phyloP scores from a whole-genome alignment of 2,888 invertebrate genomes.

The Tiphia femorata region DNA sequence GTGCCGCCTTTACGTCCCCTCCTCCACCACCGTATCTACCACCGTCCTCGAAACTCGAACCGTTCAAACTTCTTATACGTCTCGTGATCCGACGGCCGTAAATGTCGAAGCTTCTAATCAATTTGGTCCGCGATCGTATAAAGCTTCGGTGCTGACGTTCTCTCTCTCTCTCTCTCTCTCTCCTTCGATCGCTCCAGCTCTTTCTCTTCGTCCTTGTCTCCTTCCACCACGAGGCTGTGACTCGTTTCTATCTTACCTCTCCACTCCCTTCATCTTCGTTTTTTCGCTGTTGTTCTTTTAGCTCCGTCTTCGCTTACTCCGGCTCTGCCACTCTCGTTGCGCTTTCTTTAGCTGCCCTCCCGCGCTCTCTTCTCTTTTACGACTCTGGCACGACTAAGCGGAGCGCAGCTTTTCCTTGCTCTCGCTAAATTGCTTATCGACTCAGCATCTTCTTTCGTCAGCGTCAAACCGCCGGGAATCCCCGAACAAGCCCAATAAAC shows the following conservation, averaged over 20 bases:
- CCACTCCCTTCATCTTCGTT: no score
- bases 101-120: constrained; percentile 41
- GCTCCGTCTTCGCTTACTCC: no score
- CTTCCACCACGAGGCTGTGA: no score
- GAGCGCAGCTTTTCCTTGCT: constrained; percentile 12
- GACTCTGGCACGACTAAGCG: not conserved
- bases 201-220: constrained; percentile 6
- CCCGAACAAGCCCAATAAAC: constrained; percentile 22
- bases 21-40: not conserved
- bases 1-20: no score
- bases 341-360: no score
- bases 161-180: constrained; percentile 1
- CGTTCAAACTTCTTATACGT: constrained; percentile 31
- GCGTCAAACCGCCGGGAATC: not conserved
- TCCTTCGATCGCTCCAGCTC: not conserved
- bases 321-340: no score
- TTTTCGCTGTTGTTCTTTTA: no score
- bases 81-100: constrained; percentile 23
- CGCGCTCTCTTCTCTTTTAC: no score
- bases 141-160: not conserved
- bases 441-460: constrained; percentile 31
- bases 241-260: no score
- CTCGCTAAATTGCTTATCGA: constrained; percentile 39
- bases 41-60: constrained; percentile 30
- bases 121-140: constrained; percentile 25